Conservation (phyloP, 37 sponge, comb jelly and placozoan genomes). For the Dysidea cf. avara region DNA sequence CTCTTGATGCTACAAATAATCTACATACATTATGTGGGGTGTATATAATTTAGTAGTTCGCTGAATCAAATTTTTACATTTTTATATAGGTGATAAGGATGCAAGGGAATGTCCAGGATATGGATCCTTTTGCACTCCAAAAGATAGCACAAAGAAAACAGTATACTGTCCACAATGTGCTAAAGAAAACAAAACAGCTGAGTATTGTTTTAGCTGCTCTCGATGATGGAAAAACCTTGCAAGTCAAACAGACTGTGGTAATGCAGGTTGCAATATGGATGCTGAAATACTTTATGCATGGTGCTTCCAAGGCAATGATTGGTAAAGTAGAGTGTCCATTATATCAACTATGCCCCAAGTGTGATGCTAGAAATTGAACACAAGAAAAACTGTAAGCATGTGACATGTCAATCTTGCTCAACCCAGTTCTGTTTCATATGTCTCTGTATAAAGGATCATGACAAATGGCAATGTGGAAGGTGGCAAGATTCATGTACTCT, state of each 20-base stretch:
- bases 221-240: slow-evolving; percentile 33
- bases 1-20: no score
- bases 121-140: slow-evolving; percentile 20
- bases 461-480: slow-evolving; percentile 42
- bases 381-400: slow-evolving; percentile 47
- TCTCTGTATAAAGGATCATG: slow-evolving; percentile 10
- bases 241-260: slow-evolving; percentile 35
- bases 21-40: no score
- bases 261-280: slow-evolving; percentile 34
- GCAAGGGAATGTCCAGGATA: slow-evolving; percentile 54
- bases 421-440: slow-evolving; percentile 54
- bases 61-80: no score
- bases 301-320: slow-evolving; percentile 20
- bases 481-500: slow-evolving; percentile 33
- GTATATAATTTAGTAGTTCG: no score
- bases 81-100: slow-evolving; percentile 10
- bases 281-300: slow-evolving; percentile 18
- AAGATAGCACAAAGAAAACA: slow-evolving; percentile 1
- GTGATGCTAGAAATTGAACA: slow-evolving; percentile 54
- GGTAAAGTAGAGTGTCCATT: slow-evolving; percentile 35
- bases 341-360: slow-evolving; percentile 33
- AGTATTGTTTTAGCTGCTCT: slow-evolving; percentile 45
- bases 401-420: slow-evolving; percentile 33
- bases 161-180: slow-evolving; percentile 35
- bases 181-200: slow-evolving; percentile 8